Percentiles rank a stretch among this genome's conserved stretches.
Evolutionary conservation across 2,888 invertebrate genomes (phyloP).

Genomic region (Dryocosmus kuriphilus): DNA sequence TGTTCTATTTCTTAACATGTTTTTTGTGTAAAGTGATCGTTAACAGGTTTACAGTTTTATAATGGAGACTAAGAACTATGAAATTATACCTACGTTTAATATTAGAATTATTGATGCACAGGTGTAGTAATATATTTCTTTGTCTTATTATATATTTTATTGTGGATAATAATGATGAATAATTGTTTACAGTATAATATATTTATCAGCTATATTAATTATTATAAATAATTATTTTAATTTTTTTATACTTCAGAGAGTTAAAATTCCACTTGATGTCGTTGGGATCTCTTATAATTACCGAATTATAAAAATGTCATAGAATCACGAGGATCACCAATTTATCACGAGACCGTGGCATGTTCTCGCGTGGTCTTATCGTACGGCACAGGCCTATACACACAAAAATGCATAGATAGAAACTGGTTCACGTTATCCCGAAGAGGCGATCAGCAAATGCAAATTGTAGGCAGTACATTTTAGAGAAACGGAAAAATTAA

Average conservation of each 20-base stretch:
- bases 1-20: conserved; percentile 6
- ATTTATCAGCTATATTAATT: too few species aligned
- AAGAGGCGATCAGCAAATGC: conserved; percentile 9
- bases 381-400: background rate
- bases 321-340: background rate
- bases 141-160: too few species aligned
- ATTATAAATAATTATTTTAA: too few species aligned
- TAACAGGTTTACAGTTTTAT: background rate
- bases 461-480: background rate
- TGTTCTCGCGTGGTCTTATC: background rate
- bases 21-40: background rate
- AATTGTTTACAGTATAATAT: too few species aligned
- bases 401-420: conserved; percentile 13
- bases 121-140: too few species aligned
- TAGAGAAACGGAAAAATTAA: background rate
- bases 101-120: too few species aligned
- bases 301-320: background rate
- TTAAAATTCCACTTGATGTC: background rate
- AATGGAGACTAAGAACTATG: background rate
- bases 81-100: too few species aligned
- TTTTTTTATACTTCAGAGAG: background rate
- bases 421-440: conserved; percentile 14
- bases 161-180: too few species aligned
- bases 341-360: background rate
- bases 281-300: background rate